Evolutionary conservation across 2,888 invertebrate genomes (phyloP), one percentile per base, ranked within the genome.

Genomic region (Vanessa cardui): DNA sequence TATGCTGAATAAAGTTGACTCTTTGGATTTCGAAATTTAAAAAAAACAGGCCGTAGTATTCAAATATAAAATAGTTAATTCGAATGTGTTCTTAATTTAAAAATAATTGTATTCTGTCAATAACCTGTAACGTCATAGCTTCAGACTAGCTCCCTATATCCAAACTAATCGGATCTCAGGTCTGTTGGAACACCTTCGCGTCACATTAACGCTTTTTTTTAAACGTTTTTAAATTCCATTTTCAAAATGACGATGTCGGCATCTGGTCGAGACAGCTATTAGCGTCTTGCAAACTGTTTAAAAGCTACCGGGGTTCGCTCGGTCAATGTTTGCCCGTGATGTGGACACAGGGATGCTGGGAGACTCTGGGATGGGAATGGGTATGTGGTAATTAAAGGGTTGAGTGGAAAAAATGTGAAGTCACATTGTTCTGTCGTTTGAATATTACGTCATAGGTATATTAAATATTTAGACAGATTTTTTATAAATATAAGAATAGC

Each of bases 241-340:
- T 71, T 64, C 49, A 68, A 58, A 70, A 68, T 70, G 71, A 62
- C 73, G 73, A 76, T 78, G 77, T 76, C 80, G 80, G 79, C 77
- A 75, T 72, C 75, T 77, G 83, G 78, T 44, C 84, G 83, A 84
- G 88, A 88, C 88, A 87, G 85, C 89, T 89, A 91, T 92, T 92
- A 92, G 90, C 90, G 77, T 76, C 81, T 74, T 79, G 80, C 83
- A 89, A 88, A 89, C 88, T 89, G 86, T 85, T 71, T 76, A 87
- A 89, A 88, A 89, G 90, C 91, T 90, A 90, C 92, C 85, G 92
- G 89, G 84, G 83, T 90, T 89, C 85, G 81, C 86, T 85, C 71
- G 71, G 89, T 88, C 85, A 90, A 90, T 90, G 83, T 91, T 89
- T 86, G 80, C 50, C 44, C 50, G 50, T 31, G 26, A 33, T 72